Evolutionary conservation across 2,113 vertebrate species (phyloP), one percentile per base, ranked within the genome.

Genomic region (Anolis sagrei): DNA sequence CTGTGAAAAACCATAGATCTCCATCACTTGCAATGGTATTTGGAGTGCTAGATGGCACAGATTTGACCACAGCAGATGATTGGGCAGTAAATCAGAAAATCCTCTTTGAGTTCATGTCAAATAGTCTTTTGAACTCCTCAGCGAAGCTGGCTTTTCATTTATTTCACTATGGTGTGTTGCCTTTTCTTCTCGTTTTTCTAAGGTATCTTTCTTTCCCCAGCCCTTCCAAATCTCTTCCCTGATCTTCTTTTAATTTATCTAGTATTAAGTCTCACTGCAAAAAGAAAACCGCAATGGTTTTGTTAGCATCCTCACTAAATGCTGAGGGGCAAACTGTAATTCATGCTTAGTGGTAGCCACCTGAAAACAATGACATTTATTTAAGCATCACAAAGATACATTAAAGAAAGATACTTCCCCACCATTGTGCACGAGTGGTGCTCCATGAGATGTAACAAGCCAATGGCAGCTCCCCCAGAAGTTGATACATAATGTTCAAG

Each of bases 161-260:
- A 0, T 54, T 44, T 73, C 44, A 7, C 14, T 87, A 36, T 4
- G 0, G 75, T 4, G 29, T 68, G 64, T 68, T 68, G 64, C 27
- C 29, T 29, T 10, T 68, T 27, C 62, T 29, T 29, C 10, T 68
- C 27, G 5, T 29, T 27, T 29, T 68, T 68, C 8, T 74, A 62
- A 61, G 70, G 0, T 1, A 78, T 61, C 69, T 25, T n/a, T 1
- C 0, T 36, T 29, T 19, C 51, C 6, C 14, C 62, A 34, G 75
- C 8, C 76, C 66, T 74, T 21, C 29, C 61, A 66, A 72, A 78
- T 73, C 68, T 73, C 51, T 72, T 32, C 25, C 66, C 68, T 79
- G 68, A 79, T 83, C 86, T 83, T 14, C 29, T 54, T 74, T 25
- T 83, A 75, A 80, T 86, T 80, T 86, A 36, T 75, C 39, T 29